A percentile compares a stretch with the other conserved stretches of the same genome.
These are phyloP conservation scores for Hypsopygia costalis DNA, from an alignment of 2,888 invertebrate genomes.

Conservation along the genomic window DNA sequence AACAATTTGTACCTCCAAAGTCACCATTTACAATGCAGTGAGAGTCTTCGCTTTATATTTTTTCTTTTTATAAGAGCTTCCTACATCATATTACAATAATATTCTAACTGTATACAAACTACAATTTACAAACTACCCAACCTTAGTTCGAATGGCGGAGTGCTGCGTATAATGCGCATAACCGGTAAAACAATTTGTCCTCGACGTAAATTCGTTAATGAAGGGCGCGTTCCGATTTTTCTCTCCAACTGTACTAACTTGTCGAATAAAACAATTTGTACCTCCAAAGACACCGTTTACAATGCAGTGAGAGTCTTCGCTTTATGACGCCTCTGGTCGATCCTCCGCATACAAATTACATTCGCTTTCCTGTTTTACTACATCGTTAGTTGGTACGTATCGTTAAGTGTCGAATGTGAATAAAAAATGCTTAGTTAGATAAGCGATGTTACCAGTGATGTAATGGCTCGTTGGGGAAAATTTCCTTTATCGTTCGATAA, in stretches of 20 bases:
- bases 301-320: conserved; percentile 54
- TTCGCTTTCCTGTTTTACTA: conserved; percentile 59
- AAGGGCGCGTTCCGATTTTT: conserved; percentile 15
- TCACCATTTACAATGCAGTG: conserved; percentile 57
- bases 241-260: conserved; percentile 23
- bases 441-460: conserved; percentile 17
- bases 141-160: too few species aligned
- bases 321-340: conserved; percentile 52
- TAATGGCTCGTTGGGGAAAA: conserved; percentile 17
- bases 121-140: too few species aligned
- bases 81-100: too few species aligned
- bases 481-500: conserved; percentile 12
- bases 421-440: conserved; percentile 24
- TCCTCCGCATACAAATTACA: conserved; percentile 62
- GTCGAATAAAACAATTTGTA: conserved; percentile 47
- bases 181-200: conserved; percentile 19
- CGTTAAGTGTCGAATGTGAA: conserved; percentile 30
- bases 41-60: conserved; percentile 43
- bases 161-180: neutral
- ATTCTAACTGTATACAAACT: too few species aligned
- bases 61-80: too few species aligned
- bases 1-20: conserved; percentile 40
- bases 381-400: conserved; percentile 41
- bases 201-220: conserved; percentile 20
- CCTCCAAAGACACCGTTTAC: conserved; percentile 40